Conservation (phyloP, 1,140 invertebrate genomes). For the Octopus sinensis region DNA sequence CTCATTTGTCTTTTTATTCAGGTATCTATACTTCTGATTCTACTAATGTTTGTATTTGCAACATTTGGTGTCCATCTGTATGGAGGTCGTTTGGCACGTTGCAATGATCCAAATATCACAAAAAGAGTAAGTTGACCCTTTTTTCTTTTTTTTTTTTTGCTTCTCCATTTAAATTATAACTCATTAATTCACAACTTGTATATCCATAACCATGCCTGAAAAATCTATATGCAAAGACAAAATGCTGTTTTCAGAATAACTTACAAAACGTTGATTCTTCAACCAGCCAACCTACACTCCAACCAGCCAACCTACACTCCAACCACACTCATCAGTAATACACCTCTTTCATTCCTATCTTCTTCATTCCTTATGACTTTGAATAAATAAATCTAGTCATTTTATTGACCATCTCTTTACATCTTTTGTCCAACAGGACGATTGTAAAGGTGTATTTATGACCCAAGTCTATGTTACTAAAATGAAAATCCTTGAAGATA, state of each 20-base stretch:
- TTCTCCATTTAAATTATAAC: background rate
- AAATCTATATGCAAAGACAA: no score
- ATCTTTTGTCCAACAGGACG: conserved; percentile 61
- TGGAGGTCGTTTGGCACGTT: conserved; percentile 90
- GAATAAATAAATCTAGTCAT: no score
- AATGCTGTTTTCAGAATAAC: no score
- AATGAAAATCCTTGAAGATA: conserved; percentile 84
- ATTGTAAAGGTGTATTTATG: conserved; percentile 94
- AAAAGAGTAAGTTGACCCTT: conserved; percentile 53
- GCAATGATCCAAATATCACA: conserved; percentile 90
- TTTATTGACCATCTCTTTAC: background rate
- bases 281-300: no score
- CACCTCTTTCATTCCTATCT: no score
- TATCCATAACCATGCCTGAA: no score
- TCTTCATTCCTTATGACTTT: no score
- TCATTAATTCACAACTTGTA: no score
- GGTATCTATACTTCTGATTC: conserved; percentile 94
- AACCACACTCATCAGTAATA: no score
- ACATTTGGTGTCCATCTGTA: conserved; percentile 98
- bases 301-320: no score
- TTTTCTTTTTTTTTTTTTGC: background rate
- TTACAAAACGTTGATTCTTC: no score
- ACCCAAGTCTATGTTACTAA: conserved; percentile 94
- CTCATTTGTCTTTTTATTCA: conserved; percentile 51
- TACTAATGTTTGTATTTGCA: conserved; percentile 98